These are phyloP conservation scores for Cromileptes altivelis DNA, from an alignment of 2,113 vertebrate species.

Conservation along the genomic window DNA sequence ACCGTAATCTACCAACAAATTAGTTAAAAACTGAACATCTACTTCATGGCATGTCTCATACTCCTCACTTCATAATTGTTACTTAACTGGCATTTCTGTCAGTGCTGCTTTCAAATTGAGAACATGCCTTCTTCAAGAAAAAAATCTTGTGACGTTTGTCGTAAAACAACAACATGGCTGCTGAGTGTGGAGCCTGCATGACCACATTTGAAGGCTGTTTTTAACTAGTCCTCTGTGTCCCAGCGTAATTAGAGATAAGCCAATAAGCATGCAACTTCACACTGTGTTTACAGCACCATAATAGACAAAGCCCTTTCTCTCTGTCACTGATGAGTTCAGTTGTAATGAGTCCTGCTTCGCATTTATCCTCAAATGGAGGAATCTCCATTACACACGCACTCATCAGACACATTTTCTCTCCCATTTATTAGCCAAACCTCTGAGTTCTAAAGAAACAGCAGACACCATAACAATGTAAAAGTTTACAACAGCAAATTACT, in stretches of 20 bases:
- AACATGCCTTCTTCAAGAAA: not conserved
- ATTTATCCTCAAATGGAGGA: slow-evolving; percentile 34
- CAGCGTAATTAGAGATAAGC: slow-evolving; percentile 59
- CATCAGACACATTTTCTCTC: slow-evolving; percentile 5
- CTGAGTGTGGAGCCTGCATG: slow-evolving; percentile 23
- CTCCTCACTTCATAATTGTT: not conserved
- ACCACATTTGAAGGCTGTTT: slow-evolving; percentile 18
- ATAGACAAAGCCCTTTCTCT: slow-evolving; percentile 45
- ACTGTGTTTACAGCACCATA: slow-evolving; percentile 61
- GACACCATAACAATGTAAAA: slow-evolving; percentile 43
- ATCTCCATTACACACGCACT: slow-evolving; percentile 13
- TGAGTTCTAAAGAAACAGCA: slow-evolving; percentile 32
- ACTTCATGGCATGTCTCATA: not conserved
- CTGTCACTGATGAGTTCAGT: slow-evolving; percentile 28
- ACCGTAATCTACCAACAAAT: not conserved
- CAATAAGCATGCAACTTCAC: slow-evolving; percentile 45
- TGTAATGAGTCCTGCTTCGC: slow-evolving; percentile 39
- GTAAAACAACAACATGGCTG: slow-evolving; percentile 3
- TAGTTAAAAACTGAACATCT: not conserved
- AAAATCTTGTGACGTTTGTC: not conserved
- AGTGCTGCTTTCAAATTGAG: not conserved
- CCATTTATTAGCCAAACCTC: slow-evolving; percentile 17
- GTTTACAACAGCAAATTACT: slow-evolving; percentile 65
- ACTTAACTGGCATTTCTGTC: not conserved
- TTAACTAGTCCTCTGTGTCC: slow-evolving; percentile 56